A percentile compares a stretch with the other conserved stretches of the same genome.
Conservation (phyloP, 2,888 invertebrate genomes). For the Zaprionus lineosus region DNA sequence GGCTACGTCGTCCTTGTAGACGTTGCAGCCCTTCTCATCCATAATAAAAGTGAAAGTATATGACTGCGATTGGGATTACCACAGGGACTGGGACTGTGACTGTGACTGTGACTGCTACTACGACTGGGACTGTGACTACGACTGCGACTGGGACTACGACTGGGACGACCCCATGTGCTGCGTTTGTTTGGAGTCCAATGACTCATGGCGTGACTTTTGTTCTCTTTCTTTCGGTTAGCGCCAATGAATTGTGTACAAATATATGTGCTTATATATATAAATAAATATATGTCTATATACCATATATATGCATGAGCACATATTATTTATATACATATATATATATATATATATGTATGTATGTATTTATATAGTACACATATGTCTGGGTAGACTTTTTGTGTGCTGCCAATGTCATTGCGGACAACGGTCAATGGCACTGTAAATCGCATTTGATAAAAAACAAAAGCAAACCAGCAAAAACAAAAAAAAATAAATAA, state of each 20-base stretch:
- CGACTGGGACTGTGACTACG: neutral
- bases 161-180: constrained; percentile 42
- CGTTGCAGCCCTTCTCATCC: no score
- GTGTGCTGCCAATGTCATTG: constrained; percentile 60
- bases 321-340: no score
- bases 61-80: neutral
- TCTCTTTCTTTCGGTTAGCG: constrained; percentile 70
- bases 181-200: constrained; percentile 71
- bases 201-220: constrained; percentile 77
- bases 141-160: neutral
- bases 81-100: neutral
- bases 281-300: neutral
- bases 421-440: constrained; percentile 73
- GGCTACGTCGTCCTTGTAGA: no score
- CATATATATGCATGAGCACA: no score
- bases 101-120: neutral
- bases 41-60: no score
- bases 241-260: constrained; percentile 25
- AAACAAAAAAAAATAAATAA: neutral
- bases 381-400: no score
- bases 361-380: no score
- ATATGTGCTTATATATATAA: constrained; percentile 4
- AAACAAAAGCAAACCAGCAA: neutral
- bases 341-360: neutral
- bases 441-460: constrained; percentile 50